phyloP scores from a whole-genome alignment of 92 coral and sea anemone genomes.

The Palythoa caribaeorum region DNA sequence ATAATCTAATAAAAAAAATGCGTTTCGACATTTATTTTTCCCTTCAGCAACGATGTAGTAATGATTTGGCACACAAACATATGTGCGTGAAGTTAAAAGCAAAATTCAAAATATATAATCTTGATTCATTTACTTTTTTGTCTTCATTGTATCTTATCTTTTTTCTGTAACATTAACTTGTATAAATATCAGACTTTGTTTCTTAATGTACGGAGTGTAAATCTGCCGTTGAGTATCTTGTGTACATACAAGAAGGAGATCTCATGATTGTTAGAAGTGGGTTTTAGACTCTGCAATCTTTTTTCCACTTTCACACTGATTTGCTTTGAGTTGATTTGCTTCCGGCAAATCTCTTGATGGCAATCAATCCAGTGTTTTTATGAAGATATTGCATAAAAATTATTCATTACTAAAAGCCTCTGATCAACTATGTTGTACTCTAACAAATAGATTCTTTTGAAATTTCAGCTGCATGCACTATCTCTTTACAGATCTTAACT shows the following conservation, averaged over 20 bases:
- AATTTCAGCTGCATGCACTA: neutral
- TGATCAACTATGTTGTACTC: neutral
- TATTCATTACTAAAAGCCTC: neutral
- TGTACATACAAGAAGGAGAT: neutral
- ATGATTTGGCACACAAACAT: neutral
- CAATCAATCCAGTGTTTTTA: neutral
- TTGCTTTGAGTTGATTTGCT: conserved; percentile 9
- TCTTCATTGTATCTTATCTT: neutral
- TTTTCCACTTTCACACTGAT: neutral
- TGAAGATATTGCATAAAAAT: neutral
- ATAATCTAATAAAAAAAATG: neutral
- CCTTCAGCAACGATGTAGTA: neutral
- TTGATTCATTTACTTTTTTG: neutral
- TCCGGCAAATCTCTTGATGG: neutral
- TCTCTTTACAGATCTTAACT: neutral
- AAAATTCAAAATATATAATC: neutral
- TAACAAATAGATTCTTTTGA: neutral
- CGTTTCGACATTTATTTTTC: neutral
- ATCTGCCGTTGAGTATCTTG: neutral
- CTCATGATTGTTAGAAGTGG: neutral
- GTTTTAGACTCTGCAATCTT: neutral
- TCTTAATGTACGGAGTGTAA: neutral
- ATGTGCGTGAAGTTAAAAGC: neutral
- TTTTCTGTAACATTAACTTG: neutral
- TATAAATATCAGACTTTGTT: neutral